Percentiles rank a stretch among this genome's conserved stretches.
Evolutionary conservation across 2,888 invertebrate genomes (phyloP).

Genomic region (Malthinus seriepunctatus): DNA sequence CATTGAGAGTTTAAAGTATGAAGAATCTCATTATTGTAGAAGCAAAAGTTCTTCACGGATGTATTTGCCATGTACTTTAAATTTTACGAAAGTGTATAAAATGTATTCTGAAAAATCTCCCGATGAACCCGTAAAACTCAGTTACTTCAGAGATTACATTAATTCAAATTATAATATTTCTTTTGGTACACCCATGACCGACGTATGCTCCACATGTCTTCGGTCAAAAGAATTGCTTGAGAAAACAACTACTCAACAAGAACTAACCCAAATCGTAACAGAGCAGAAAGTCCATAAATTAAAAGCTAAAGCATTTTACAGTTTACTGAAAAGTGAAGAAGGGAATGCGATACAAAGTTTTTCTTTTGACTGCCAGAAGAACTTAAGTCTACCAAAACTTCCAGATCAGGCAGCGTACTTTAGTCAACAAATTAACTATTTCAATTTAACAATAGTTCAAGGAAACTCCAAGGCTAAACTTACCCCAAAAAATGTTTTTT

Average conservation of each 20-base stretch:
- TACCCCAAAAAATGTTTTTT: slow-evolving; percentile 9
- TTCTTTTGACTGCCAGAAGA: slow-evolving; percentile 23
- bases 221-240: neutral
- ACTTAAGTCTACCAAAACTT: slow-evolving; percentile 15
- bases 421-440: slow-evolving; percentile 15
- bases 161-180: slow-evolving; percentile 15
- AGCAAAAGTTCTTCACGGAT: slow-evolving; percentile 9
- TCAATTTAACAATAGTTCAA: slow-evolving; percentile 13
- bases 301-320: slow-evolving; percentile 8
- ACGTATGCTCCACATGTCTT: slow-evolving; percentile 8
- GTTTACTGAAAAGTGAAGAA: slow-evolving; percentile 2
- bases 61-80: slow-evolving; percentile 15
- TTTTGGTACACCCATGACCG: slow-evolving; percentile 11
- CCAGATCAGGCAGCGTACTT: slow-evolving; percentile 20
- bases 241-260: slow-evolving; percentile 2
- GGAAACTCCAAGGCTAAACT: slow-evolving; percentile 7
- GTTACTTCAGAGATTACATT: slow-evolving; percentile 15
- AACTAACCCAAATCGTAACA: neutral
- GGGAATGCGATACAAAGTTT: slow-evolving; percentile 1
- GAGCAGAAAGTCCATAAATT: neutral
- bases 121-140: slow-evolving; percentile 9
- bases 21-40: slow-evolving; percentile 9
- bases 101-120: neutral
- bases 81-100: slow-evolving; percentile 3
- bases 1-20: slow-evolving; percentile 4